A percentile compares a stretch with the other conserved stretches of the same genome.
These are phyloP conservation scores for Lycia hirtaria DNA, from an alignment of 2,888 invertebrate genomes.

Conservation along the genomic window DNA sequence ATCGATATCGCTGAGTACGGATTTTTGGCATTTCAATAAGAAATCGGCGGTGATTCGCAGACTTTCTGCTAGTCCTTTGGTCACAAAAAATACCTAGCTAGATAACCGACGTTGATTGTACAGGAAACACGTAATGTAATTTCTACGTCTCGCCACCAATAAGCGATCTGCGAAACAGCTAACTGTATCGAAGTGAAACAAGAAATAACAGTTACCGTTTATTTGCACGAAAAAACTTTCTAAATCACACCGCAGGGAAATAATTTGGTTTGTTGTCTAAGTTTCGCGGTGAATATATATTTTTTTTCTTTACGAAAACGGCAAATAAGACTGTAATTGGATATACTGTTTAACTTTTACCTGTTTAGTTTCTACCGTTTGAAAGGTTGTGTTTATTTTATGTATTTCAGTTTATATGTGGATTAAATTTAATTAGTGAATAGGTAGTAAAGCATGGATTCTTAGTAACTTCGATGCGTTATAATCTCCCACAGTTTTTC, in stretches of 20 bases:
- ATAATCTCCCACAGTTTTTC: constrained; percentile 33
- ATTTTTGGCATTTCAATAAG: no score
- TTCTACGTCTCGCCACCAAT: constrained; percentile 24
- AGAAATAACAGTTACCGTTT: constrained; percentile 54
- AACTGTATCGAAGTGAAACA: constrained; percentile 54
- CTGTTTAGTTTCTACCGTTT: neutral
- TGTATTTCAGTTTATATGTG: neutral
- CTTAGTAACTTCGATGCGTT: constrained; percentile 44
- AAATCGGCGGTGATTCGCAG: no score
- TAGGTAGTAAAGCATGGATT: neutral
- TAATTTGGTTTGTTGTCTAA: constrained; percentile 55
- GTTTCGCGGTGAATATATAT: constrained; percentile 46
- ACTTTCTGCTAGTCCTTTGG: no score
- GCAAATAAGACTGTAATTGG: constrained; percentile 39
- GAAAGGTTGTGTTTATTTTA: no score
- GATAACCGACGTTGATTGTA: constrained; percentile 4
- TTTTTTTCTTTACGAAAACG: constrained; percentile 31
- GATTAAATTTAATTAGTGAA: neutral
- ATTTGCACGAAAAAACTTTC: constrained; percentile 53
- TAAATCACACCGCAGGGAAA: constrained; percentile 58
- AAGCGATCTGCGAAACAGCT: constrained; percentile 46
- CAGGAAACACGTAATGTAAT: constrained; percentile 26
- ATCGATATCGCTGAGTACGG: no score
- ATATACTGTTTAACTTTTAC: neutral
- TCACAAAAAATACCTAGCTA: no score